Percentiles rank a stretch among this genome's conserved stretches.
Evolutionary conservation across 1,140 invertebrate species (phyloP).

Genomic region (Saccostrea echinata): DNA sequence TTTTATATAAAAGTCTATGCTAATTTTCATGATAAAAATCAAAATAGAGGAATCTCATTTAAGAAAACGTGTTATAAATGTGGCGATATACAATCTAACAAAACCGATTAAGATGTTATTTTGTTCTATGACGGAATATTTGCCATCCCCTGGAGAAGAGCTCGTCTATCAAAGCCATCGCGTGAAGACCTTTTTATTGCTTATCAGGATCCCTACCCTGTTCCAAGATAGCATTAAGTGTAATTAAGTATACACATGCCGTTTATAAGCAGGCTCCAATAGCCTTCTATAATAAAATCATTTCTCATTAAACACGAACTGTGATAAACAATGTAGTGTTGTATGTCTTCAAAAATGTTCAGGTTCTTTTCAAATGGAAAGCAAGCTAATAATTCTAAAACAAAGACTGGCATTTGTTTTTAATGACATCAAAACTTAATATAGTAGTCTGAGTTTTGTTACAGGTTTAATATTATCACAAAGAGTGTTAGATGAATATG

Average conservation of each 20-base stretch:
- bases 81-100: slow-evolving; percentile 14
- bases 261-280: neutral
- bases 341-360: neutral
- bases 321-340: neutral
- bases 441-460: no score
- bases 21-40: slow-evolving; percentile 30
- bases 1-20: slow-evolving; percentile 39
- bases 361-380: neutral
- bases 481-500: no score
- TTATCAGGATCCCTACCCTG: slow-evolving; percentile 14
- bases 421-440: no score
- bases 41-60: slow-evolving; percentile 36
- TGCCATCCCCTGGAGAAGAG: neutral
- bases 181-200: slow-evolving; percentile 21
- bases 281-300: slow-evolving; percentile 6
- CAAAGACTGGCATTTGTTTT: neutral
- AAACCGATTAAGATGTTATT: slow-evolving; percentile 33
- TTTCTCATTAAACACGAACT: slow-evolving; percentile 10
- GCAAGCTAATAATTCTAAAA: neutral
- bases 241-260: slow-evolving; percentile 37
- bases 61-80: slow-evolving; percentile 32
- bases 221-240: slow-evolving; percentile 34
- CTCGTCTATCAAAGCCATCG: slow-evolving; percentile 21
- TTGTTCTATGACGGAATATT: slow-evolving; percentile 19
- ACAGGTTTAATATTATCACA: no score